Percentiles rank a stretch among this genome's conserved stretches.
Conservation (phyloP, 2,888 invertebrate genomes). For the Lasioglossum morio region DNA sequence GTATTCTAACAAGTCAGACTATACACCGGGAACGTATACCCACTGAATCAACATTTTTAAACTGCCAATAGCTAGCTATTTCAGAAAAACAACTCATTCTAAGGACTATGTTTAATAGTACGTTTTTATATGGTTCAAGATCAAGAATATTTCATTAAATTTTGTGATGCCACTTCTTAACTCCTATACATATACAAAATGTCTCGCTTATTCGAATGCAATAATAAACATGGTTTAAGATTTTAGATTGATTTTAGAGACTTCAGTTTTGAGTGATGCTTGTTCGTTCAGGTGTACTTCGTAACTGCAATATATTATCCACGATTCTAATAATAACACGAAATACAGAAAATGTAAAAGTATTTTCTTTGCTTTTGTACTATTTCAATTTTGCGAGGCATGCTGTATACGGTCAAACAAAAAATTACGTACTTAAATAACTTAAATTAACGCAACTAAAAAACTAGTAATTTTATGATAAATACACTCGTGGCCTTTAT, state of each 20-base stretch:
- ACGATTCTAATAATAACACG: background rate
- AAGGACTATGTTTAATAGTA: background rate
- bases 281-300: background rate
- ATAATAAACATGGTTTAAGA: background rate
- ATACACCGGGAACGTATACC: background rate
- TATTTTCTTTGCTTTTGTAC: background rate
- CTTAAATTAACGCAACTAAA: conserved; percentile 29
- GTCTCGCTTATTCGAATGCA: conserved; percentile 5
- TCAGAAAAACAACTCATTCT: background rate
- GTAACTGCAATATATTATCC: background rate
- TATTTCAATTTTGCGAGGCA: conserved; percentile 11
- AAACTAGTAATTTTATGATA: conserved; percentile 80
- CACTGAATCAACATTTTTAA: background rate
- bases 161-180: conserved; percentile 5
- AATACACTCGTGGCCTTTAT: conserved; percentile 83
- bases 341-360: background rate
- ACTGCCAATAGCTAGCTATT: background rate
- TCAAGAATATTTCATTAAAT: conserved; percentile 10
- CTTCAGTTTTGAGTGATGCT: background rate
- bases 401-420: background rate
- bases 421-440: conserved; percentile 16
- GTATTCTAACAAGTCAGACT: background rate
- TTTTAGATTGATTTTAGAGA: background rate
- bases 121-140: background rate
- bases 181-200: background rate